These are phyloP conservation scores for Drosophila repleta DNA, from an alignment of 1,140 invertebrate genomes.

Conservation along the genomic window DNA sequence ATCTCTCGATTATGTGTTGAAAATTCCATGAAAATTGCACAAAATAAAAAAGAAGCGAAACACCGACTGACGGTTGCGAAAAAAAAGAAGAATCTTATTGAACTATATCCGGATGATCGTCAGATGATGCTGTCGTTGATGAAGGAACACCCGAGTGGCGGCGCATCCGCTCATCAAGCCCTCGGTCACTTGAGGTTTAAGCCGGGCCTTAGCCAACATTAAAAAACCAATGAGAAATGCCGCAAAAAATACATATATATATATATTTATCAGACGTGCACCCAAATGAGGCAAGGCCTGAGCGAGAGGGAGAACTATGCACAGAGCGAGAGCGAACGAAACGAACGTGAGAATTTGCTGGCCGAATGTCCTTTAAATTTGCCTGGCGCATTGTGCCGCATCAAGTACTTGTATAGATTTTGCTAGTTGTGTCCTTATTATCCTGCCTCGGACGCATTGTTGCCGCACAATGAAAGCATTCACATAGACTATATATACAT, in stretches of 20 bases:
- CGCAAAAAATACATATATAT: constrained; percentile 42
- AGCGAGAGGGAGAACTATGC: not conserved
- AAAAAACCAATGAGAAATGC: constrained; percentile 58
- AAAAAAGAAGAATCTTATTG: constrained; percentile 47
- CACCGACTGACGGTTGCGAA: constrained; percentile 55
- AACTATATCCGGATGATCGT: constrained; percentile 81
- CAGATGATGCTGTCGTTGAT: constrained; percentile 63
- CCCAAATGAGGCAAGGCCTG: constrained; percentile 31
- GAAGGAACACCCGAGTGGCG: constrained; percentile 70
- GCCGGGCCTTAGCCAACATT: constrained; percentile 66
- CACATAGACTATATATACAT: not conserved
- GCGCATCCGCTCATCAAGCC: constrained; percentile 77
- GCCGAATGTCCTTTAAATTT: constrained; percentile 76
- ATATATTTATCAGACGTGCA: constrained; percentile 18
- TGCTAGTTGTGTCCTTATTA: constrained; percentile 82
- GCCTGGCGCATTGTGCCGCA: constrained; percentile 64
- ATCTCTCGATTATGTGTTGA: constrained; percentile 72
- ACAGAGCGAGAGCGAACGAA: constrained; percentile 11
- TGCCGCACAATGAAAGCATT: constrained; percentile 35
- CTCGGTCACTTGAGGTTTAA: constrained; percentile 80
- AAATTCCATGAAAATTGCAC: constrained; percentile 75
- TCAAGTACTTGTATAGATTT: constrained; percentile 74
- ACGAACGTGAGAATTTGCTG: constrained; percentile 72
- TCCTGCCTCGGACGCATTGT: constrained; percentile 53
- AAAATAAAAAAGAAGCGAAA: constrained; percentile 47